Conservation (phyloP, 2,797 vertebrate species). For the Nyctibius grandis region DNA sequence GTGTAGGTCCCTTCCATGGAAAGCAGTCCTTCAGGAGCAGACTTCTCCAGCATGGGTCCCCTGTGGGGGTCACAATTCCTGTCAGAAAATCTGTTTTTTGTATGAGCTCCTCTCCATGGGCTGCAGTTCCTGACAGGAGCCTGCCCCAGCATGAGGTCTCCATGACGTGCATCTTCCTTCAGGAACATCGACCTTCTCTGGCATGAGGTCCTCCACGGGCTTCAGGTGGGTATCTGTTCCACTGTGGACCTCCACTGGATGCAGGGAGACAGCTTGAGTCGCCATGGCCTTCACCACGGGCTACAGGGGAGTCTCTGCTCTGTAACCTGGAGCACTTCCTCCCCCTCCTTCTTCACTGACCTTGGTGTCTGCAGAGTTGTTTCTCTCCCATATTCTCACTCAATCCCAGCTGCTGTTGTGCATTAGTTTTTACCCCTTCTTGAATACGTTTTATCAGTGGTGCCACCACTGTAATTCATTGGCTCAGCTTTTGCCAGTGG, state of each 20-base stretch:
- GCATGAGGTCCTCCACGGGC: rapidly evolving
- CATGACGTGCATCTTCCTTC: not conserved
- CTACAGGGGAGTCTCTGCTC: not conserved
- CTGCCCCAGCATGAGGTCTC: rapidly evolving
- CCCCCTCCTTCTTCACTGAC: not conserved
- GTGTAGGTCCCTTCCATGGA: rapidly evolving
- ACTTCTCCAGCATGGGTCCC: rapidly evolving
- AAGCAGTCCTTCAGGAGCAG: not conserved
- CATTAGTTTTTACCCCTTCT: not conserved
- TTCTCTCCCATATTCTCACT: not conserved
- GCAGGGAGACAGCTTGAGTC: not conserved
- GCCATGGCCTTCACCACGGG: not conserved
- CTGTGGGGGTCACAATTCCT: rapidly evolving
- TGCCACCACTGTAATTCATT: not conserved
- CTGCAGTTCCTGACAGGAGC: not conserved
- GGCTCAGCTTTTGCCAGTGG: not conserved
- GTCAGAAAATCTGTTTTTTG: not conserved
- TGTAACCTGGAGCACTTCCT: rapidly evolving
- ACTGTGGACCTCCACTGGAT: not conserved
- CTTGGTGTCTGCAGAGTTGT: not conserved
- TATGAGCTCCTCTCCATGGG: not conserved
- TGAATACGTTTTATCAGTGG: not conserved
- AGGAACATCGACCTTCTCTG: too few species aligned
- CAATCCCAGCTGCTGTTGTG: not conserved
- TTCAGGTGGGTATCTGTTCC: not conserved